Evolutionary conservation across 2,888 invertebrate genomes (phyloP).

Genomic region (Meloe dianella): DNA sequence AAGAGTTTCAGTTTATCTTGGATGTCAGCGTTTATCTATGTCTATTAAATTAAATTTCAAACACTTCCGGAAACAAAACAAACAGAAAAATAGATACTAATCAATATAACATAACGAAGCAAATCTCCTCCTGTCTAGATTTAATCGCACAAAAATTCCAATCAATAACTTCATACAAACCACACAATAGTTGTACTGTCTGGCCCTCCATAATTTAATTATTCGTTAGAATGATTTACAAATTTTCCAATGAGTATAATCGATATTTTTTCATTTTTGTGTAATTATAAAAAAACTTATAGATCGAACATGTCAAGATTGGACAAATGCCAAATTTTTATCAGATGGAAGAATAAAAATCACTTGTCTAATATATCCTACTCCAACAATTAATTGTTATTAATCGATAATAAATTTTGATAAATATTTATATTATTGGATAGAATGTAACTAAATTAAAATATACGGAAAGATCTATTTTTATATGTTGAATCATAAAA

Average conservation of each 20-base stretch:
- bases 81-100: background rate
- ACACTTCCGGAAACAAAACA: background rate
- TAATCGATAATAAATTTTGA: no score
- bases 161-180: background rate
- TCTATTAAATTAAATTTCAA: background rate
- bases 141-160: background rate
- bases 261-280: background rate
- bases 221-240: background rate
- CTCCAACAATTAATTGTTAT: background rate
- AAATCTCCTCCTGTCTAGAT: background rate
- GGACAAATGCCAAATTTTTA: background rate
- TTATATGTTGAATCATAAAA: background rate
- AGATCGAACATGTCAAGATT: background rate
- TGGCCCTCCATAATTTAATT: background rate
- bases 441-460: background rate
- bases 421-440: no score
- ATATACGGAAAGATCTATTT: background rate
- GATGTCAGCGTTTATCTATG: background rate
- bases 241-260: background rate
- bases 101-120: background rate
- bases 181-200: slow-evolving; percentile 1
- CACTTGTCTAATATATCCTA: background rate
- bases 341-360: no score
- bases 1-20: background rate
- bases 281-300: background rate